Evolutionary conservation across 2,888 invertebrate genomes (phyloP).

Genomic region (Lithophane socia): DNA sequence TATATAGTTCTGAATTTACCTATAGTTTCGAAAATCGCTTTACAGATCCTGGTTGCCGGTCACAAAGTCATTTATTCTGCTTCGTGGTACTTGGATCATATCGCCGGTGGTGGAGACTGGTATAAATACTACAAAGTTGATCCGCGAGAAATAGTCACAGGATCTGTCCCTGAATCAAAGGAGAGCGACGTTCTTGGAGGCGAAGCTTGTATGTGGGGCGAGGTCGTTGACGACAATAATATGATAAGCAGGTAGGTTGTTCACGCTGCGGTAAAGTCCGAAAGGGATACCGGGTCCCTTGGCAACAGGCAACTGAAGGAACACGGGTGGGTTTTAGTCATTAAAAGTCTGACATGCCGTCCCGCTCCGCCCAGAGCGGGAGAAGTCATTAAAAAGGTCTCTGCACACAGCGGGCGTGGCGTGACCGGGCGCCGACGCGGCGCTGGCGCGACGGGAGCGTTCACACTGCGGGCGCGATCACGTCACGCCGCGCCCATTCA

Average conservation of each 20-base stretch:
- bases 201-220: slow-evolving; percentile 98
- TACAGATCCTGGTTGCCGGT: slow-evolving; percentile 42
- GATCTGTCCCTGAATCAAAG: slow-evolving; percentile 77
- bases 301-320: too few species aligned
- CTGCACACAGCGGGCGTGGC: too few species aligned
- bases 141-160: slow-evolving; percentile 90
- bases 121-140: slow-evolving; percentile 92
- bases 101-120: slow-evolving; percentile 92
- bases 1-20: neutral
- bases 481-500: too few species aligned
- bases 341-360: too few species aligned
- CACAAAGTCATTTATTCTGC: slow-evolving; percentile 93
- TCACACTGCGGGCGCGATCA: too few species aligned
- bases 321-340: too few species aligned
- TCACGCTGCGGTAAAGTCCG: too few species aligned
- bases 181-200: slow-evolving; percentile 94
- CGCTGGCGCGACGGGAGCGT: too few species aligned
- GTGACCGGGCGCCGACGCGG: too few species aligned
- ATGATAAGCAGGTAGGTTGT: slow-evolving; percentile 83
- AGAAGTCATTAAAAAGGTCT: too few species aligned
- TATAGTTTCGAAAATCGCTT: slow-evolving; percentile 12
- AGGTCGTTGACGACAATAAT: slow-evolving; percentile 94
- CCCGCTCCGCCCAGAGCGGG: too few species aligned
- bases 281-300: too few species aligned
- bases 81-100: slow-evolving; percentile 96